Conservation (phyloP, 2,888 invertebrate genomes). For the Tetrapedia diversipes region DNA sequence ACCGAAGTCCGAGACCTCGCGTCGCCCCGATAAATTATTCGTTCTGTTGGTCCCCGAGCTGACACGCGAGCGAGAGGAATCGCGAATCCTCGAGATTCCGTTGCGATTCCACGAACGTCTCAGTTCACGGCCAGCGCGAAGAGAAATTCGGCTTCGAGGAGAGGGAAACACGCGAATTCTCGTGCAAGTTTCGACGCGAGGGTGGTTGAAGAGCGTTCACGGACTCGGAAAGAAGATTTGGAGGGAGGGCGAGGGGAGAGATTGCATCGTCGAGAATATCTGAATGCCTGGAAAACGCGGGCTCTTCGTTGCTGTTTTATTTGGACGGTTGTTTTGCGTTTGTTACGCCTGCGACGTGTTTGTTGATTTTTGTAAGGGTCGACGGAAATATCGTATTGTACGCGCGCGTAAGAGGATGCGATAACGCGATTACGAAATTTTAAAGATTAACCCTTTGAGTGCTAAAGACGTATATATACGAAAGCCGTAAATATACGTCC, state of each 20-base stretch:
- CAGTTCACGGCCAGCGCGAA: conserved; percentile 5
- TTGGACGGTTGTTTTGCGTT: neutral
- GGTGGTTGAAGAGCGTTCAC: conserved; percentile 22
- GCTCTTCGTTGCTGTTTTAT: neutral
- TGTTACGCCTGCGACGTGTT: neutral
- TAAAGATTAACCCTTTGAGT: too few relatives aligned
- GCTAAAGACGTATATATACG: too few relatives aligned
- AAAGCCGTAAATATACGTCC: too few relatives aligned
- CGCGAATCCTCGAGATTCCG: conserved; percentile 36
- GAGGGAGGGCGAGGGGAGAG: neutral
- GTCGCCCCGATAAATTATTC: conserved; percentile 46
- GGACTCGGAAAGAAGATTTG: conserved; percentile 19
- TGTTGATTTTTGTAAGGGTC: neutral
- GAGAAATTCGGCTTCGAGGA: conserved; percentile 51
- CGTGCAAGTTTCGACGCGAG: too few relatives aligned
- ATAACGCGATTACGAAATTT: too few relatives aligned
- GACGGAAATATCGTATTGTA: neutral
- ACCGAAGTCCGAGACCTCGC: conserved; percentile 6
- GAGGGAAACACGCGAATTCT: too few relatives aligned
- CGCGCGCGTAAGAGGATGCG: too few relatives aligned
- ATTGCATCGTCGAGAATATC: conserved; percentile 7
- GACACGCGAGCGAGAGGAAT: conserved; percentile 25
- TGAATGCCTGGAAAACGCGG: conserved; percentile 7
- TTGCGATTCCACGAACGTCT: conserved; percentile 31
- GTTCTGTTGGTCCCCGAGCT: conserved; percentile 1